A percentile compares a stretch with the other conserved stretches of the same genome.
phyloP scores from a whole-genome alignment of 2,888 invertebrate genomes.

The Epinotia nisella region DNA sequence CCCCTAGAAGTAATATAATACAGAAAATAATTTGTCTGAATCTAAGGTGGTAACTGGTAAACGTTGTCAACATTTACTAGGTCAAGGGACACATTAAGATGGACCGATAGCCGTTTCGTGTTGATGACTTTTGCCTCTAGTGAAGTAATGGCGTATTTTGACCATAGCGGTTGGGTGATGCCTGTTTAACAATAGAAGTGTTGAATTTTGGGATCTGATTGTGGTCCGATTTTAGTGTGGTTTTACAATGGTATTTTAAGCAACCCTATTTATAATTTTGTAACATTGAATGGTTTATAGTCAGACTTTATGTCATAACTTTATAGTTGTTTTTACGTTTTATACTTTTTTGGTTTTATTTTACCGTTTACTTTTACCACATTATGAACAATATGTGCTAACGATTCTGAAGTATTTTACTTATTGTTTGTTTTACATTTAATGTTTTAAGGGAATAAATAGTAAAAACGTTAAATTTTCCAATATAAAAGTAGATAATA shows the following conservation, averaged over 20 bases:
- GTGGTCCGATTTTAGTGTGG: not conserved
- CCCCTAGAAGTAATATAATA: constrained; percentile 18
- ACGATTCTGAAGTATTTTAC: too few relatives aligned
- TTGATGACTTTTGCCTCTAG: constrained; percentile 11
- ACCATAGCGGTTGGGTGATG: not conserved
- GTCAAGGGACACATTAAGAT: constrained; percentile 53
- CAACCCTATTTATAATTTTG: not conserved
- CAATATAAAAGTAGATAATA: too few relatives aligned
- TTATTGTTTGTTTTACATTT: too few relatives aligned
- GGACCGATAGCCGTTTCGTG: constrained; percentile 40
- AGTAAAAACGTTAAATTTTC: too few relatives aligned
- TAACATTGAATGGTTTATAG: not conserved
- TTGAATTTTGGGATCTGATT: constrained; percentile 12
- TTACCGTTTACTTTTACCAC: too few relatives aligned
- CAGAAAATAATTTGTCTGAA: constrained; percentile 11
- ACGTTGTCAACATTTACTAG: constrained; percentile 46
- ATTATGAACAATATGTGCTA: too few relatives aligned
- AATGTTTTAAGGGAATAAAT: too few relatives aligned
- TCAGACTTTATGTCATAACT: not conserved
- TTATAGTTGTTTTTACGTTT: not conserved
- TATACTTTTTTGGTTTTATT: too few relatives aligned
- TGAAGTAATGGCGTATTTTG: constrained; percentile 9
- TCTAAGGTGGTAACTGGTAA: constrained; percentile 12
- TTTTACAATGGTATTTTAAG: not conserved
- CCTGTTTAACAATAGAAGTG: not conserved